Conservation (phyloP, 2,797 vertebrate genomes). For the Perodicticus potto region DNA sequence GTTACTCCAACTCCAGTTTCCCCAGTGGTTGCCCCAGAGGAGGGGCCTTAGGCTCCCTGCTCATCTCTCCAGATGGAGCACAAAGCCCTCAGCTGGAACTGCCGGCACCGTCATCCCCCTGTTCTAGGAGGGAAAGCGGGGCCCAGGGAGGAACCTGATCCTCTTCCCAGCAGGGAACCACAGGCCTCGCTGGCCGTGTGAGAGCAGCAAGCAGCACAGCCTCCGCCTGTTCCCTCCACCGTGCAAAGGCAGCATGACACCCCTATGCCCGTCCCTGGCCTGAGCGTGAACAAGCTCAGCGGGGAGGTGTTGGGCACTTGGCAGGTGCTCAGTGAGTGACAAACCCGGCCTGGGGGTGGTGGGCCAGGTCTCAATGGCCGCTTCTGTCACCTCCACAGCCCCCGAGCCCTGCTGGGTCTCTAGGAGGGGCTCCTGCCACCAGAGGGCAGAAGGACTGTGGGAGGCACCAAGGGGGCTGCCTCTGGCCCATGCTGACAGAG, state of each 20-base stretch:
- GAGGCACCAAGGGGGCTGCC: neutral
- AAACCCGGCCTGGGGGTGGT: no score
- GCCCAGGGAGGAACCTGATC: neutral
- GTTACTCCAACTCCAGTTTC: accelerated
- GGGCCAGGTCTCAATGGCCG: neutral
- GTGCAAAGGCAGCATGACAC: neutral
- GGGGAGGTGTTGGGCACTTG: accelerated
- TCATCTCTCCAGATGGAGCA: neutral
- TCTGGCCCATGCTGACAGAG: neutral
- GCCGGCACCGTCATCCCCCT: accelerated
- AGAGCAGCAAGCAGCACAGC: no score
- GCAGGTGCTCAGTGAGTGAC: neutral
- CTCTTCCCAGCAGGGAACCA: neutral
- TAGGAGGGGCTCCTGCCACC: neutral
- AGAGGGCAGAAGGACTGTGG: neutral
- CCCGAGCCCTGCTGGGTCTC: neutral
- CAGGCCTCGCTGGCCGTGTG: accelerated
- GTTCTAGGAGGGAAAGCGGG: neutral
- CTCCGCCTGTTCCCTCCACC: neutral
- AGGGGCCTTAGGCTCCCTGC: no score
- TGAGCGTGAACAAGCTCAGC: accelerated
- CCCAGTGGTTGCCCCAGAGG: neutral
- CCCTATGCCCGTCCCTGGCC: accelerated
- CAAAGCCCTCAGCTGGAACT: neutral
- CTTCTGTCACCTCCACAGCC: neutral